Conservation (phyloP, 2,113 vertebrate species). For the Mugil cephalus region DNA sequence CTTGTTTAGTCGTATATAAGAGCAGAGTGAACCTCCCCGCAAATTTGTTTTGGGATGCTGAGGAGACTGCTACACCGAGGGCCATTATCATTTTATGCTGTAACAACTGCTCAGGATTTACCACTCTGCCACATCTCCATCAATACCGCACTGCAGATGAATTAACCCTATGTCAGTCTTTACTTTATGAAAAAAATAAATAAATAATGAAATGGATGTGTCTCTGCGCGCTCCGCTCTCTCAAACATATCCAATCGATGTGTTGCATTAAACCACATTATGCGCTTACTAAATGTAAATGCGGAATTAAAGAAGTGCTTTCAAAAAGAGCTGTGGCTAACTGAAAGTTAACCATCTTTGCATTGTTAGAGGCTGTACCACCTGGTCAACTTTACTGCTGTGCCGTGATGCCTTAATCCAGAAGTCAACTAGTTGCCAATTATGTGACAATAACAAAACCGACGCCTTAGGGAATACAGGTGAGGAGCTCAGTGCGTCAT, state of each 20-base stretch:
- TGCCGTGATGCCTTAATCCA: too few species aligned
- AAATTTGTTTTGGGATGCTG: constrained; percentile 66
- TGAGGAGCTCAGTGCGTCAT: too few species aligned
- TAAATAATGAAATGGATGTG: constrained; percentile 13
- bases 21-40: constrained; percentile 48
- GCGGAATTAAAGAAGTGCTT: constrained; percentile 5
- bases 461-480: too few species aligned
- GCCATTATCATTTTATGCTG: constrained; percentile 72
- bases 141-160: constrained; percentile 78
- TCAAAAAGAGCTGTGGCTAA: constrained; percentile 27
- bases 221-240: constrained; percentile 41
- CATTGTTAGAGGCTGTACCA: not conserved
- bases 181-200: constrained; percentile 42
- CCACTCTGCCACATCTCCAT: constrained; percentile 64
- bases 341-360: constrained; percentile 18
- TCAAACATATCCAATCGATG: constrained; percentile 51
- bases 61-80: constrained; percentile 53
- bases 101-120: constrained; percentile 73
- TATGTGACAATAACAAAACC: too few species aligned
- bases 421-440: too few species aligned
- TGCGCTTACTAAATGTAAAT: constrained; percentile 10
- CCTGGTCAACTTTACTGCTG: too few species aligned
- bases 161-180: constrained; percentile 66
- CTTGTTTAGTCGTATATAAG: constrained; percentile 50
- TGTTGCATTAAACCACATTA: constrained; percentile 31